Evolutionary conservation across 1,140 invertebrate genomes (phyloP).

Genomic region (Dendroctonus valens): DNA sequence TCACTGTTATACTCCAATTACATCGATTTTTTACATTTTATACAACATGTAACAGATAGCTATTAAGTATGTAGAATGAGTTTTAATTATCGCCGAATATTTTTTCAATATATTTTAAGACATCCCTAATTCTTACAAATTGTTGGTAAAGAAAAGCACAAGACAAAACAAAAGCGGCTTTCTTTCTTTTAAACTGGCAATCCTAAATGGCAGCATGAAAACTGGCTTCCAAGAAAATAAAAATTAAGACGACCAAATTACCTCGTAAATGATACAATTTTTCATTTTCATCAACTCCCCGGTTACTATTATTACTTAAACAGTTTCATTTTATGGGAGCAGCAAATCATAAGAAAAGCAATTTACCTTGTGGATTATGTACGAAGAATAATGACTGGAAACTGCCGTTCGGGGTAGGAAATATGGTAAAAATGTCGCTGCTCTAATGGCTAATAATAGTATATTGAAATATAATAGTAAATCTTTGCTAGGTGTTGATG

Average conservation of each 20-base stretch:
- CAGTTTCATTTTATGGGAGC: conserved; percentile 21
- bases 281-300: conserved; percentile 22
- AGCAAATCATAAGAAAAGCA: conserved; percentile 23
- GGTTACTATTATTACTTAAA: conserved; percentile 21
- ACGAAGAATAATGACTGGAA: conserved; percentile 16
- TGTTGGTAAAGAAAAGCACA: neutral
- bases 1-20: too few relatives aligned
- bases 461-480: too few relatives aligned
- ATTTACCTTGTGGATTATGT: conserved; percentile 19
- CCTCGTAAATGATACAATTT: conserved; percentile 24
- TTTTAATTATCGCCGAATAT: too few relatives aligned
- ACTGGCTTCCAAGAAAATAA: conserved; percentile 10
- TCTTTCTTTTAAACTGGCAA: neutral
- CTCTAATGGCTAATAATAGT: too few relatives aligned
- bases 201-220: neutral
- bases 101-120: too few relatives aligned
- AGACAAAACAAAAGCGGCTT: too few relatives aligned
- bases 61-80: too few relatives aligned
- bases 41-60: too few relatives aligned
- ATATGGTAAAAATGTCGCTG: too few relatives aligned
- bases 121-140: too few relatives aligned
- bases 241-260: conserved; percentile 19
- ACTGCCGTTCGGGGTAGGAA: neutral
- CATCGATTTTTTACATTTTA: too few relatives aligned
- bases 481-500: too few relatives aligned